A percentile compares a stretch with the other conserved stretches of the same genome.
phyloP scores from a whole-genome alignment of 2,888 invertebrate genomes.

The Amblyjoppa fuscipennis region DNA sequence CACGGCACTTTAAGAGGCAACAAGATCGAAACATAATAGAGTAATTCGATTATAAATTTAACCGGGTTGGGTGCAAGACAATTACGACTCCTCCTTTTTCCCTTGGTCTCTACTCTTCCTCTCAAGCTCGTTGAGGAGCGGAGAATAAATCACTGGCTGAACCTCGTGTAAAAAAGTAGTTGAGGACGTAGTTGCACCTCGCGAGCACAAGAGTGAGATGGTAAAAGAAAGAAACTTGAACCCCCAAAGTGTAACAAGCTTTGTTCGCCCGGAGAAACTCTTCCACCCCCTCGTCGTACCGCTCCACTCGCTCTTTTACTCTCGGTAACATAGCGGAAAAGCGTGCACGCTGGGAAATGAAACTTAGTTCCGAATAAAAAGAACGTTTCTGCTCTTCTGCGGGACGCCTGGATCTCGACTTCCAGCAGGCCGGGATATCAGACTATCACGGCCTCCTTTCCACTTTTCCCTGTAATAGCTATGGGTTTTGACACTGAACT shows the following conservation, averaged over 20 bases:
- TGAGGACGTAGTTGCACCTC: conserved; percentile 48
- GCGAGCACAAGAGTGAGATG: conserved; percentile 36
- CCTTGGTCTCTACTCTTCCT: conserved; percentile 28
- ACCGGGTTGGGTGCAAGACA: conserved; percentile 24
- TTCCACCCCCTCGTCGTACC: conserved; percentile 12
- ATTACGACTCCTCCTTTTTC: conserved; percentile 34
- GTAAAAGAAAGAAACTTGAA: conserved; percentile 60
- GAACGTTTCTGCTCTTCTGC: conserved; percentile 28
- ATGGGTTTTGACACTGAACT: neutral
- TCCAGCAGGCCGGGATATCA: conserved; percentile 36
- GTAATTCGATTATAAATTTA: conserved; percentile 58
- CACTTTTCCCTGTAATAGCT: neutral
- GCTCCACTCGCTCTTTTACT: conserved; percentile 34
- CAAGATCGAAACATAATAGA: conserved; percentile 12
- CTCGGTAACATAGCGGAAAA: conserved; percentile 53
- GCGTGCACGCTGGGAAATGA: conserved; percentile 33
- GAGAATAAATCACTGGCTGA: conserved; percentile 60
- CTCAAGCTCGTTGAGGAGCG: conserved; percentile 45
- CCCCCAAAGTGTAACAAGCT: conserved; percentile 61
- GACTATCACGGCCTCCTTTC: conserved; percentile 27
- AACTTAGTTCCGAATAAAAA: conserved; percentile 40
- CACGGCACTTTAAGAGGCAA: neutral
- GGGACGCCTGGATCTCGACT: conserved; percentile 6
- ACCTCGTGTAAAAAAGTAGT: conserved; percentile 55
- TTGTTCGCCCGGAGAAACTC: conserved; percentile 60